phyloP scores from a whole-genome alignment of 2,888 invertebrate genomes.

The Carabus problematicus region DNA sequence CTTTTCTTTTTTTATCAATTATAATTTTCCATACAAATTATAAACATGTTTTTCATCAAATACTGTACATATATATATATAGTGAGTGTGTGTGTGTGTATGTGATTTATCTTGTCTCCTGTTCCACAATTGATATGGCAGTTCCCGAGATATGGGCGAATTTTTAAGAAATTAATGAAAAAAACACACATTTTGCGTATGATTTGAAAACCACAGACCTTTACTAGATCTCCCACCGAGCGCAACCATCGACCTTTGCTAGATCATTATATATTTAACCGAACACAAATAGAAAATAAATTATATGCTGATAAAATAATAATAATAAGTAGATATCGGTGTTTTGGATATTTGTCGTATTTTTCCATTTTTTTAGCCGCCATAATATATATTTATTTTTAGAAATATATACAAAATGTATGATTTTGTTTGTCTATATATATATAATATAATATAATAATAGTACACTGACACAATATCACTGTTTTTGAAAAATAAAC shows the following conservation, averaged over 20 bases:
- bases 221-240: too few relatives aligned
- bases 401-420: too few relatives aligned
- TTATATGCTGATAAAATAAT: conserved; percentile 44
- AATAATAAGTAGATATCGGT: conserved; percentile 46
- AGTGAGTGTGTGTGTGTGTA: conserved; percentile 51
- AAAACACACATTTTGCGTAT: not conserved
- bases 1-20: conserved; percentile 51
- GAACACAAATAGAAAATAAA: conserved; percentile 38
- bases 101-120: conserved; percentile 51
- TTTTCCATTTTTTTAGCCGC: conserved; percentile 58
- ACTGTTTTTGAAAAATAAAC: too few relatives aligned
- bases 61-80: conserved; percentile 72
- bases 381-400: conserved; percentile 48
- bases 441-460: too few relatives aligned
- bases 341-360: too few relatives aligned
- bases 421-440: too few relatives aligned
- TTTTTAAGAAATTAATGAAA: conserved; percentile 51
- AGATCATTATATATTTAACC: too few relatives aligned
- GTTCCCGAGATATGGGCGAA: conserved; percentile 59
- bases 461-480: too few relatives aligned
- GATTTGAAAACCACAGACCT: too few relatives aligned
- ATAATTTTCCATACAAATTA: conserved; percentile 83
- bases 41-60: conserved; percentile 76
- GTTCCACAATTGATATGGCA: conserved; percentile 57
- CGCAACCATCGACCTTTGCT: too few relatives aligned